Percentiles rank a stretch among this genome's conserved stretches.
Evolutionary conservation across 1,140 invertebrate species (phyloP).

Genomic region (Drosophila mauritiana): DNA sequence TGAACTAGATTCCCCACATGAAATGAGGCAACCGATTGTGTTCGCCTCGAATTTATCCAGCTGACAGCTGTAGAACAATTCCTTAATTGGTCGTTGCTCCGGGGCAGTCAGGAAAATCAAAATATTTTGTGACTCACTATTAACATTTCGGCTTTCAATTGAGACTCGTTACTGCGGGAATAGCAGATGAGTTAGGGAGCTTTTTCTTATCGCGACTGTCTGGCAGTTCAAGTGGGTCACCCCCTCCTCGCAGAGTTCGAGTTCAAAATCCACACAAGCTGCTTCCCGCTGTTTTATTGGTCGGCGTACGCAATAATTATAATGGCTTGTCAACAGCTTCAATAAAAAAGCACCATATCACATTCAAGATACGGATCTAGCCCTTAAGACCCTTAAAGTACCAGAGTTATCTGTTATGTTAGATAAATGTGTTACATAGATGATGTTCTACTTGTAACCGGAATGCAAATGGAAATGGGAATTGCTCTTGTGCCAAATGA

Average conservation of each 20-base stretch:
- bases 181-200: constrained; percentile 3
- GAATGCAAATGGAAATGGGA: constrained; percentile 39
- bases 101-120: constrained; percentile 16
- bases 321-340: constrained; percentile 44
- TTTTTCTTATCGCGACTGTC: constrained; percentile 29
- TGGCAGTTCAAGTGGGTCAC: constrained; percentile 31
- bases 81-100: constrained; percentile 36
- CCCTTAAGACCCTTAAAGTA: constrained; percentile 22
- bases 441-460: constrained; percentile 36
- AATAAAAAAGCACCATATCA: constrained; percentile 37
- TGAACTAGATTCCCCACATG: constrained; percentile 27
- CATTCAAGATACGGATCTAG: constrained; percentile 4
- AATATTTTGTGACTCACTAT: constrained; percentile 43
- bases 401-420: constrained; percentile 40
- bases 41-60: constrained; percentile 39
- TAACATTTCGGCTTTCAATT: constrained; percentile 29
- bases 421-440: constrained; percentile 43
- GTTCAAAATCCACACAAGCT: constrained; percentile 43
- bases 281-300: constrained; percentile 31
- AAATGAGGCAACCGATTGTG: constrained; percentile 20
- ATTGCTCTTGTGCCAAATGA: constrained; percentile 47
- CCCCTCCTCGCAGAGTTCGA: constrained; percentile 9
- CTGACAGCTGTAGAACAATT: constrained; percentile 42
- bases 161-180: constrained; percentile 18
- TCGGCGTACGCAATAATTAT: constrained; percentile 37